Evolutionary conservation across 2,888 invertebrate genomes (phyloP).

Genomic region (Capitulum mitella): DNA sequence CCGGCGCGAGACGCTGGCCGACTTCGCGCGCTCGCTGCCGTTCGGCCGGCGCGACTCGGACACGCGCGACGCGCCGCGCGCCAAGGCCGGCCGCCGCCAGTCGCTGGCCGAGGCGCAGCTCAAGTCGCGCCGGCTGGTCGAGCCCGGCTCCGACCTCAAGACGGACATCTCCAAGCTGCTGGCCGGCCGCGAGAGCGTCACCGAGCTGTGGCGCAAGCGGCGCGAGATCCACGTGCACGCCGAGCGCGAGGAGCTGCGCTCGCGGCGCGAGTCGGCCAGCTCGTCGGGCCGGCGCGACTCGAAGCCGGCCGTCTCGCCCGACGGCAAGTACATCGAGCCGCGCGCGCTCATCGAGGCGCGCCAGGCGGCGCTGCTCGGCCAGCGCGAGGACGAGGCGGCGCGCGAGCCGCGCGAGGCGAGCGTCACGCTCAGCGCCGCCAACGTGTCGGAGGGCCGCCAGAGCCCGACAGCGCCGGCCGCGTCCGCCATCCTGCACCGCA

Average conservation of each 20-base stretch:
- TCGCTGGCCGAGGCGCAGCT: constrained; percentile 33
- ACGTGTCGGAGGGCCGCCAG: constrained; percentile 7
- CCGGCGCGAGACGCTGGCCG: constrained; percentile 77
- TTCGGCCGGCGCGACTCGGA: constrained; percentile 41
- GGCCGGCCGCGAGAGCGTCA: constrained; percentile 34
- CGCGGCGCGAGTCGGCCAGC: constrained; percentile 34
- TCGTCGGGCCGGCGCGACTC: constrained; percentile 32
- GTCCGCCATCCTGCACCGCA: constrained; percentile 15
- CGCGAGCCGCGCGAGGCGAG: neutral
- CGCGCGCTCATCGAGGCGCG: constrained; percentile 19
- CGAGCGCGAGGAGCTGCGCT: constrained; percentile 33
- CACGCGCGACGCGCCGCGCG: constrained; percentile 33
- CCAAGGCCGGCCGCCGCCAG: constrained; percentile 29
- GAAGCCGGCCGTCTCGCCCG: constrained; percentile 40
- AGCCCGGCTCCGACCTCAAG: constrained; percentile 34
- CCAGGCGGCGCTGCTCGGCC: neutral
- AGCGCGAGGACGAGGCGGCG: neutral
- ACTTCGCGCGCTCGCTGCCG: constrained; percentile 70
- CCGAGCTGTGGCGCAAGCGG: constrained; percentile 33
- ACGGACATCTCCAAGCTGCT: constrained; percentile 34
- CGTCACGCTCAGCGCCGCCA: neutral
- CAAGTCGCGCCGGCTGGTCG: constrained; percentile 31
- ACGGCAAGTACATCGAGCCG: constrained; percentile 33
- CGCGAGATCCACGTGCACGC: constrained; percentile 34
- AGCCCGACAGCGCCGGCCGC: neutral